Conservation (phyloP, 2,888 invertebrate genomes). For the Leucophora obtusa region DNA sequence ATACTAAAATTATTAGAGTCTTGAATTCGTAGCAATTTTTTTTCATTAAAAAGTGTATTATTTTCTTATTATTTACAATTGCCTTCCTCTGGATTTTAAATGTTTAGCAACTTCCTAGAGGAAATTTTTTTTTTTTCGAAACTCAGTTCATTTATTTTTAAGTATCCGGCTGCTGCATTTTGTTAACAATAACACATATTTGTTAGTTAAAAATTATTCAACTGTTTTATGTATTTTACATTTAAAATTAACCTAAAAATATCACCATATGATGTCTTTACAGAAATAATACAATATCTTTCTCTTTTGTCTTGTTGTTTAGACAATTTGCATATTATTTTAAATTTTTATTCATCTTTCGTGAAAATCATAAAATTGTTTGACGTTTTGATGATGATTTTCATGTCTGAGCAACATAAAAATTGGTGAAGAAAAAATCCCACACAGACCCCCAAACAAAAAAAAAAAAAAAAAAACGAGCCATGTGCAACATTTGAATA, state of each 20-base stretch:
- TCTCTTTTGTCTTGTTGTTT: conserved; percentile 29
- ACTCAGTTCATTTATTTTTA: no score
- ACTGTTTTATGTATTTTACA: neutral
- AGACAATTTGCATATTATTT: conserved; percentile 63
- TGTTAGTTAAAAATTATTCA: no score
- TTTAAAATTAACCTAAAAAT: conserved; percentile 32
- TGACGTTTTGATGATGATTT: conserved; percentile 45
- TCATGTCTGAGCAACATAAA: conserved; percentile 36
- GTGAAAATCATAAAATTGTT: conserved; percentile 61
- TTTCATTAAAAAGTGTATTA: no score
- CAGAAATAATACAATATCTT: conserved; percentile 6
- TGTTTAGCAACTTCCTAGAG: no score
- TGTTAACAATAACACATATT: no score
- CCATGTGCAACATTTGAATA: conserved; percentile 52
- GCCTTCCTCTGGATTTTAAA: no score
- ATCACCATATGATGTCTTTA: conserved; percentile 24
- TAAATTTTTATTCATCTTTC: conserved; percentile 63
- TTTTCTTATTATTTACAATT: no score
- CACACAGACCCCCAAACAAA: conserved; percentile 26
- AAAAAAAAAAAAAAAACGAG: neutral
- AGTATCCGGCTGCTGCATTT: no score
- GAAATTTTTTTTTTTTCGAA: no score
- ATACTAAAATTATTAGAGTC: no score
- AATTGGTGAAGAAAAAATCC: conserved; percentile 27
- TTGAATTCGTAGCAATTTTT: no score